Evolutionary conservation across 2,113 vertebrate genomes (phyloP).

Genomic region (Grus americana): DNA sequence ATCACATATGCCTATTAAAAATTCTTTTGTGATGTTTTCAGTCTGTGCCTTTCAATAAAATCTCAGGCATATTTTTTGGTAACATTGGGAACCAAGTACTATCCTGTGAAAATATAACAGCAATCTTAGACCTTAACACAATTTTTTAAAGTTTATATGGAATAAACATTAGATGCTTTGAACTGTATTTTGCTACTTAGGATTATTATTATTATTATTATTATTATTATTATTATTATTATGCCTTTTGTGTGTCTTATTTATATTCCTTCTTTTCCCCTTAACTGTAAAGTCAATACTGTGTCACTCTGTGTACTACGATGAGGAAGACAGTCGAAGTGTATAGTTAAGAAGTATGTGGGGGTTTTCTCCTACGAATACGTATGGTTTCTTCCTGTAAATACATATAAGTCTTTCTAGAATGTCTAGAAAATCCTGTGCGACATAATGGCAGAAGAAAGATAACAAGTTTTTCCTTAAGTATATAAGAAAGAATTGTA

Average conservation of each 20-base stretch:
- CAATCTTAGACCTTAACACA: background rate
- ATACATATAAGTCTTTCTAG: background rate
- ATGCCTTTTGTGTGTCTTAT: background rate
- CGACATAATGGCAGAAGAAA: background rate
- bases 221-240: too few relatives aligned
- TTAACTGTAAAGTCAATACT: background rate
- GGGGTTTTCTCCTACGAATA: background rate
- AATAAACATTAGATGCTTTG: background rate
- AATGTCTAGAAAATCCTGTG: background rate
- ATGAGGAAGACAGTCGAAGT: background rate
- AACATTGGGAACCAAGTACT: background rate
- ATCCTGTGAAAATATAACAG: background rate
- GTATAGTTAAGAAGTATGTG: background rate
- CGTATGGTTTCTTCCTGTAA: background rate
- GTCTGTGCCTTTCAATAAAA: background rate
- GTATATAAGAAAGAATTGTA: background rate
- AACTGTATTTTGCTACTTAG: background rate
- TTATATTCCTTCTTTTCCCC: background rate
- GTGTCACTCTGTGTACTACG: background rate
- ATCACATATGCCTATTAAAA: background rate
- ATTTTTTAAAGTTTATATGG: background rate
- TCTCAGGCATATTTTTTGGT: background rate
- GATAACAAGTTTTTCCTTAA: background rate
- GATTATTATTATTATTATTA: background rate
- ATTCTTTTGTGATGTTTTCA: background rate